Percentiles rank a stretch among this genome's conserved stretches.
phyloP scores from a whole-genome alignment of 2,888 invertebrate genomes.

The Cataglyphis albicans region DNA sequence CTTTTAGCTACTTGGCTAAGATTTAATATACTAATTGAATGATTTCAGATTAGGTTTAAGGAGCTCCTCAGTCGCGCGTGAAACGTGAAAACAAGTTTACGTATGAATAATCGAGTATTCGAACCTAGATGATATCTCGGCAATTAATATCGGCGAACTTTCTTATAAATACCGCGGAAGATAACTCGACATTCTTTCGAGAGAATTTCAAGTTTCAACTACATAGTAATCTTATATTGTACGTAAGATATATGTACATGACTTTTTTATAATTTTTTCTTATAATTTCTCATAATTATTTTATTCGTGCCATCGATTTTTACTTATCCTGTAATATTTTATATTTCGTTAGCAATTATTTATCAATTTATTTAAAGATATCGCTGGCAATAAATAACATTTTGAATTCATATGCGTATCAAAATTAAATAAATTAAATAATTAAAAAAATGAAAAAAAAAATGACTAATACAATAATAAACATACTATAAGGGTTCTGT shows the following conservation, averaged over 20 bases:
- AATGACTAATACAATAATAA: neutral
- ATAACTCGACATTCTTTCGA: constrained; percentile 8
- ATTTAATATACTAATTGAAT: constrained; percentile 34
- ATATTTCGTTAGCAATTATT: neutral
- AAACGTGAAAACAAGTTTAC: constrained; percentile 4
- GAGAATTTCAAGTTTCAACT: neutral
- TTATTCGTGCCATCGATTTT: constrained; percentile 1
- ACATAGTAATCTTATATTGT: constrained; percentile 10
- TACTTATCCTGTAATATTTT: neutral
- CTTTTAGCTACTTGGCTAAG: neutral
- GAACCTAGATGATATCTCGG: constrained; percentile 22
- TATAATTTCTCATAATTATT: constrained; percentile 1
- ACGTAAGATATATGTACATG: neutral
- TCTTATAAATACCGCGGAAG: neutral
- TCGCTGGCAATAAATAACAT: neutral
- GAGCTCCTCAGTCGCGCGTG: neutral
- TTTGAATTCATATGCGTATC: neutral
- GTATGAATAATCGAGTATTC: neutral
- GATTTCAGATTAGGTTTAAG: constrained; percentile 47
- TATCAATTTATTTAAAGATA: constrained; percentile 24
- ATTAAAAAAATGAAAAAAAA: too few species aligned
- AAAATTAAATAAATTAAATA: neutral
- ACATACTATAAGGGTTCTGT: neutral
- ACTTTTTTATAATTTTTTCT: too few species aligned
- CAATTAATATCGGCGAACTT: constrained; percentile 32